Percentiles rank a stretch among this genome's conserved stretches.
Evolutionary conservation across 2,113 vertebrate species (phyloP).

Genomic region (Lethenteron reissneri): DNA sequence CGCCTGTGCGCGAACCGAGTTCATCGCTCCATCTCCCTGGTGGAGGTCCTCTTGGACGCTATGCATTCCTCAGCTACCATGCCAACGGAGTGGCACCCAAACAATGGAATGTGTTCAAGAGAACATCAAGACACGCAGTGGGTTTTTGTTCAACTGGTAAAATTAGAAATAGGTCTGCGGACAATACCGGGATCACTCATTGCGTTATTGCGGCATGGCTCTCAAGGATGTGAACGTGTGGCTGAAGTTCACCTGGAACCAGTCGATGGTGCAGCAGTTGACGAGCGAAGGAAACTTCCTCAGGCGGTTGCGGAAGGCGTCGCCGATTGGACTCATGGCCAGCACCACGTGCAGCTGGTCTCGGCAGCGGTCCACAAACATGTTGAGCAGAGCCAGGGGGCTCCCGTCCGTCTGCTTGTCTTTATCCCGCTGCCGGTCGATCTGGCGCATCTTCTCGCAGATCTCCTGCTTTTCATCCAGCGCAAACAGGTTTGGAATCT

Average conservation of each 20-base stretch:
- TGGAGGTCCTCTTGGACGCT: no score
- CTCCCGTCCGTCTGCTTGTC: constrained; percentile 59
- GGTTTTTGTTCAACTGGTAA: no score
- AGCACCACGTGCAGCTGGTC: constrained; percentile 56
- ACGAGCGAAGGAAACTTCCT: constrained; percentile 61
- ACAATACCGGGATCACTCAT: no score
- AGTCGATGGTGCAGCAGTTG: constrained; percentile 78
- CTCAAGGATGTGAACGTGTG: not conserved
- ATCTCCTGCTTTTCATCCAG: constrained; percentile 60
- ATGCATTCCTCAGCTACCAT: no score
- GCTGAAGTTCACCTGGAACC: constrained; percentile 48
- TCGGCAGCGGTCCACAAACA: constrained; percentile 62
- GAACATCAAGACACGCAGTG: no score
- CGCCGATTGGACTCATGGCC: constrained; percentile 71
- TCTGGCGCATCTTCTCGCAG: constrained; percentile 49
- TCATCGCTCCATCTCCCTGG: no score
- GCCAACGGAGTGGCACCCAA: no score
- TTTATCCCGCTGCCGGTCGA: constrained; percentile 45
- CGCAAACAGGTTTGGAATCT: constrained; percentile 60
- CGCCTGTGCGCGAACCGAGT: no score
- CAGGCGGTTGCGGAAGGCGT: constrained; percentile 46
- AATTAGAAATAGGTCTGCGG: no score
- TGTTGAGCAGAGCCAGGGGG: constrained; percentile 51
- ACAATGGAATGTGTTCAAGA: no score
- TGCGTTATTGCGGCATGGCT: no score